These are phyloP conservation scores for Ectobius pallidus DNA, from an alignment of 2,888 invertebrate genomes.

Conservation along the genomic window DNA sequence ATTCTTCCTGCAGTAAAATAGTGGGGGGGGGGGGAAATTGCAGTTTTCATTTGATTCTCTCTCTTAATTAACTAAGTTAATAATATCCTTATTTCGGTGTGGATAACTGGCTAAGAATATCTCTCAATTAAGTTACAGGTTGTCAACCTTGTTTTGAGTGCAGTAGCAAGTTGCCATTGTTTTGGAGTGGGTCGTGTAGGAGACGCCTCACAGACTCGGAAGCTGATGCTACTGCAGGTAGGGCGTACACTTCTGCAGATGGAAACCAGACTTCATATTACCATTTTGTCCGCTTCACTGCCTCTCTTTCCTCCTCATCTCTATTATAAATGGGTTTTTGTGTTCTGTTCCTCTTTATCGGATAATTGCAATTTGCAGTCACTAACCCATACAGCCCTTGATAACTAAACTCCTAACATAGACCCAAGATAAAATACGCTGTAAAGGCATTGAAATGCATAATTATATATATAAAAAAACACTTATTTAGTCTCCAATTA, in stretches of 20 bases:
- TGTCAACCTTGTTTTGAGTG: not conserved
- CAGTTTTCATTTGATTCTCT: too few species aligned
- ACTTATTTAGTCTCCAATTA: too few species aligned
- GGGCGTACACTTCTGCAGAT: slow-evolving; percentile 35
- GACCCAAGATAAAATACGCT: too few species aligned
- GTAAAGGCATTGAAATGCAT: too few species aligned
- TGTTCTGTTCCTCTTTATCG: slow-evolving; percentile 21
- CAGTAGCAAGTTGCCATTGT: slow-evolving; percentile 13
- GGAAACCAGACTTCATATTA: slow-evolving; percentile 36
- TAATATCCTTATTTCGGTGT: too few species aligned
- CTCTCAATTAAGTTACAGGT: too few species aligned
- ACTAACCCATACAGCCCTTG: slow-evolving; percentile 22
- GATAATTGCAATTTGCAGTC: slow-evolving; percentile 27
- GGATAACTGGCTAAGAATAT: too few species aligned
- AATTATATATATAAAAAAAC: too few species aligned
- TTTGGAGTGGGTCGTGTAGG: not conserved
- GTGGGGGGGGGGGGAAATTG: too few species aligned
- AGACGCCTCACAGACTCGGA: slow-evolving; percentile 3
- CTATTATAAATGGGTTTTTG: slow-evolving; percentile 30
- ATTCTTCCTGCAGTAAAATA: too few species aligned
- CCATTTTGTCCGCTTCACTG: slow-evolving; percentile 40
- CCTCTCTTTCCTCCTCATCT: slow-evolving; percentile 7
- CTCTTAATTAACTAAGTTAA: too few species aligned
- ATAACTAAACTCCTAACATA: slow-evolving; percentile 3
- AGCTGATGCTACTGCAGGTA: slow-evolving; percentile 17